Evolutionary conservation across 2,888 invertebrate genomes (phyloP).

Genomic region (Eurois occulta): DNA sequence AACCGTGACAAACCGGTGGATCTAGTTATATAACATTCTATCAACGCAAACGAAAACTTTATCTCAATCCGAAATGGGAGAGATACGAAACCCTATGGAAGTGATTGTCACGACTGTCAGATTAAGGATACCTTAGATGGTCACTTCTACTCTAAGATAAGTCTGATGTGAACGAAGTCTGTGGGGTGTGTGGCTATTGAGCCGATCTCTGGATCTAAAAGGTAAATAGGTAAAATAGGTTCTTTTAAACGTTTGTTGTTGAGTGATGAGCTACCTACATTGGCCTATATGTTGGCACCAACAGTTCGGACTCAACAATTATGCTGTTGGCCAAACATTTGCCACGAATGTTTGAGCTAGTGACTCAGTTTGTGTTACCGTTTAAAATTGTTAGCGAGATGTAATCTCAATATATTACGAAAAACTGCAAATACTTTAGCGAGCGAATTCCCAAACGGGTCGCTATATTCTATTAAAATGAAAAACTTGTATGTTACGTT

Average conservation of each 20-base stretch:
- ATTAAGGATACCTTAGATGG: not conserved
- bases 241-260: not conserved
- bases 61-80: not conserved
- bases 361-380: conserved; percentile 10
- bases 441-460: conserved; percentile 30
- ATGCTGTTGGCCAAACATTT: not conserved
- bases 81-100: not conserved
- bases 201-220: not conserved
- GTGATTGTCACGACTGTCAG: not conserved
- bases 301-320: not conserved
- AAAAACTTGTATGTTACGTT: conserved; percentile 16
- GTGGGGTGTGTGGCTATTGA: not conserved
- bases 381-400: conserved; percentile 37
- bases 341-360: not conserved
- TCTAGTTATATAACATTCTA: not conserved
- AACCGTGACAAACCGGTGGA: not conserved
- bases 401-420: conserved; percentile 43
- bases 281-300: not conserved
- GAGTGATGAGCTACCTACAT: not conserved
- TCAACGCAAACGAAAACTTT: not conserved
- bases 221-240: not conserved
- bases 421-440: conserved; percentile 45
- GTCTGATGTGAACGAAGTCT: not conserved
- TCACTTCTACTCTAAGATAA: not conserved
- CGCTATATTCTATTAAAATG: conserved; percentile 34